These are phyloP conservation scores for Sylvia borin DNA, from an alignment of 2,797 vertebrate genomes.

Conservation along the genomic window DNA sequence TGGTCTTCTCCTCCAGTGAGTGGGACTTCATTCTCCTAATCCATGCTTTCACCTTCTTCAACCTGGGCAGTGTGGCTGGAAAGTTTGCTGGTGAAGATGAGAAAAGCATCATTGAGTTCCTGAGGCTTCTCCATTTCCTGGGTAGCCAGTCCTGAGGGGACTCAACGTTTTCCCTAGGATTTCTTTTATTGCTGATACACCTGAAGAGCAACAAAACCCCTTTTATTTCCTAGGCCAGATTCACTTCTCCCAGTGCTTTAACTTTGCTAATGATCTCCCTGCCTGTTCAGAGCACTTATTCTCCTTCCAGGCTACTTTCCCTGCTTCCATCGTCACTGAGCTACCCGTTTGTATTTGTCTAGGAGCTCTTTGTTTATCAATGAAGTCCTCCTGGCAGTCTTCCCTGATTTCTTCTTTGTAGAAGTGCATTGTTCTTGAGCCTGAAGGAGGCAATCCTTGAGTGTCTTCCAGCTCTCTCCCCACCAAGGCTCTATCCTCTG, in stretches of 20 bases:
- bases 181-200: not conserved
- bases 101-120: accelerated
- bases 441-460: not conserved
- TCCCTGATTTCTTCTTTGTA: not conserved
- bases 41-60: not conserved
- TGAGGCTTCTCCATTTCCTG: not conserved
- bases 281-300: not conserved
- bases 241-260: not conserved
- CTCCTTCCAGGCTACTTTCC: not conserved
- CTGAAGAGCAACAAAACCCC: too few relatives aligned
- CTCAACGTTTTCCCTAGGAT: not conserved
- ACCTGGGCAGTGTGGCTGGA: not conserved
- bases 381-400: not conserved
- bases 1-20: not conserved
- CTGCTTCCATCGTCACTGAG: not conserved
- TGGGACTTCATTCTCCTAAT: not conserved
- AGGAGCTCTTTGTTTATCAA: not conserved
- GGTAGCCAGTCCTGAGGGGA: not conserved
- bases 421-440: not conserved
- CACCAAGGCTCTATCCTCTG: not conserved
- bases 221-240: not conserved
- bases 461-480: not conserved
- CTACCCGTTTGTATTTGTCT: not conserved
- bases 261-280: not conserved
- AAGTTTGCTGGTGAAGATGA: not conserved